phyloP scores from a whole-genome alignment of 2,113 vertebrate species.

The Mohoua ochrocephala region DNA sequence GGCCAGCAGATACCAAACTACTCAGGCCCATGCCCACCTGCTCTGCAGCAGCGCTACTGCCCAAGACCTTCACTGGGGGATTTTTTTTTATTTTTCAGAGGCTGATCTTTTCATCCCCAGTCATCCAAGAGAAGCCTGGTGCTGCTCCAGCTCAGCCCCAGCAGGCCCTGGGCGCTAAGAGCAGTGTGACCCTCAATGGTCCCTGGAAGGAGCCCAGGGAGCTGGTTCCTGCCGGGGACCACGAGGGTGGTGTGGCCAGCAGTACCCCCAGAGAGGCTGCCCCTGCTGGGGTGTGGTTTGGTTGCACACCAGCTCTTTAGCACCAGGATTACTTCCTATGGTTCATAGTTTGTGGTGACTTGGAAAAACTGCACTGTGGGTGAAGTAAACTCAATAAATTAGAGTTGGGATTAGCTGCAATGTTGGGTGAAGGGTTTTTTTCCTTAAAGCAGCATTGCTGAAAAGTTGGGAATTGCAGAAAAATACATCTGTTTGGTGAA shows the following conservation, averaged over 20 bases:
- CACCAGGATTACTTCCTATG: background rate
- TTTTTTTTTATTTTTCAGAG: background rate
- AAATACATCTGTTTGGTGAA: background rate
- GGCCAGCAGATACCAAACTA: background rate
- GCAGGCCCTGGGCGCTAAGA: background rate
- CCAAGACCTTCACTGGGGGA: background rate
- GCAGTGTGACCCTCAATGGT: background rate
- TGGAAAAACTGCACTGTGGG: background rate
- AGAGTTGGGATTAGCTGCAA: background rate
- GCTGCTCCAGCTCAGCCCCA: background rate
- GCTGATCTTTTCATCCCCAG: background rate
- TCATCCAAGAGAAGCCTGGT: background rate
- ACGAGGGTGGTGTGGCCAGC: background rate
- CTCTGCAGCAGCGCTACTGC: background rate
- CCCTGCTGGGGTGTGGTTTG: background rate
- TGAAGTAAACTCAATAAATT: background rate
- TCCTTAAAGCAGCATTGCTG: background rate
- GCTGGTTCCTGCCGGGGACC: background rate
- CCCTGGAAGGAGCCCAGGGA: background rate
- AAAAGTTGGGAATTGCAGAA: background rate
- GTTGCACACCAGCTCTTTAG: background rate
- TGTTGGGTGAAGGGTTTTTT: background rate
- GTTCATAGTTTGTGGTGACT: background rate
- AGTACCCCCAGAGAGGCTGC: background rate
- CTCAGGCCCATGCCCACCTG: background rate